These are phyloP conservation scores for Spisula solida DNA, from an alignment of 2,888 invertebrate species.

Conservation along the genomic window DNA sequence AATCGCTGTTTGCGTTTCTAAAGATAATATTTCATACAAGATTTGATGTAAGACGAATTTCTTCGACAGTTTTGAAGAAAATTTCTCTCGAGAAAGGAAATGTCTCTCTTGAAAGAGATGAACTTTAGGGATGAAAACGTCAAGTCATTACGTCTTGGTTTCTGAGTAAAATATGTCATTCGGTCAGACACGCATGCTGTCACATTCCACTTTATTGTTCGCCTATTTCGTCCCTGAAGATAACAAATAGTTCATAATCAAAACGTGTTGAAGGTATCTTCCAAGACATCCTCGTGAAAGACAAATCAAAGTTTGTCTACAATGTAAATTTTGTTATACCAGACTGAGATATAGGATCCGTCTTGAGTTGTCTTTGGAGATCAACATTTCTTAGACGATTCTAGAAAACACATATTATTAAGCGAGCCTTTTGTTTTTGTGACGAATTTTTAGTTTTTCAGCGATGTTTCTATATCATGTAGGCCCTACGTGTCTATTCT, in stretches of 20 bases:
- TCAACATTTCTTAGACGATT: too few species aligned
- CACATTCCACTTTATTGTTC: neutral
- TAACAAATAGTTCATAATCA: neutral
- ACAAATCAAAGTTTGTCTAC: too few species aligned
- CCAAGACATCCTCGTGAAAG: too few species aligned
- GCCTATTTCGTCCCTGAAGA: neutral
- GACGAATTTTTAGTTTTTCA: too few species aligned
- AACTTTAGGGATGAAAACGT: constrained; percentile 13
- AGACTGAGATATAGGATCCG: too few species aligned
- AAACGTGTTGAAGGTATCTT: too few species aligned
- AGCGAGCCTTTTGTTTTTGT: too few species aligned
- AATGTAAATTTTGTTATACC: too few species aligned
- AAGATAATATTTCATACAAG: constrained; percentile 20
- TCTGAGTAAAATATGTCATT: constrained; percentile 2
- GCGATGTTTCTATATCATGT: too few species aligned
- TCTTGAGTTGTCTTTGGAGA: too few species aligned
- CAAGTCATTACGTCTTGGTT: constrained; percentile 4
- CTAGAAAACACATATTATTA: too few species aligned
- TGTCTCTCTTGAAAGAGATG: constrained; percentile 11
- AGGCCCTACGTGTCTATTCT: too few species aligned
- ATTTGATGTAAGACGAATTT: constrained; percentile 1
- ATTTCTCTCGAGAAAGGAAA: constrained; percentile 18
- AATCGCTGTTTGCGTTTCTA: constrained; percentile 24
- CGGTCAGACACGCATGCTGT: constrained; percentile 1
- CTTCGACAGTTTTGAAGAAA: constrained; percentile 13